These are phyloP conservation scores for Xerus inauris DNA, from an alignment of 2,113 vertebrate genomes.

Conservation along the genomic window DNA sequence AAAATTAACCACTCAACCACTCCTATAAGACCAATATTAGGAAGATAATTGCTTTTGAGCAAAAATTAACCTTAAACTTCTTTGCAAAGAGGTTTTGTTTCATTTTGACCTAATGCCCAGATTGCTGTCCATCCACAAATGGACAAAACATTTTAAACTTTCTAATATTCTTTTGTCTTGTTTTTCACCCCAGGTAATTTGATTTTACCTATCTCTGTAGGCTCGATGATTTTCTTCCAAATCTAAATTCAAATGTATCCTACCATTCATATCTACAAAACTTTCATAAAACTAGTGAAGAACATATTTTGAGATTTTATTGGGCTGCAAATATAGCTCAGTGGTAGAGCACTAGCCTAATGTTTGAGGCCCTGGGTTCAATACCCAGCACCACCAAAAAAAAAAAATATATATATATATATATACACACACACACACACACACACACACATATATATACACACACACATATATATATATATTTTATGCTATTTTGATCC, in stretches of 20 bases:
- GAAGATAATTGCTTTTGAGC: not conserved
- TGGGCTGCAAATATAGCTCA: not conserved
- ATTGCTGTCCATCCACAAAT: not conserved
- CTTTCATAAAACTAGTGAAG: not conserved
- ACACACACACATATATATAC: too few relatives aligned
- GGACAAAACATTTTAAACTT: not conserved
- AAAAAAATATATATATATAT: too few relatives aligned
- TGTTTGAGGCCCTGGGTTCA: too few relatives aligned
- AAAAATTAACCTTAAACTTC: not conserved
- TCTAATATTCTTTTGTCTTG: not conserved
- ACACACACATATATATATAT: too few relatives aligned
- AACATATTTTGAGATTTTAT: constrained; percentile 1
- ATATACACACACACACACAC: too few relatives aligned
- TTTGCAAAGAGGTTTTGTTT: not conserved
- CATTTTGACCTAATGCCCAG: not conserved
- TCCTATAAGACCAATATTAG: not conserved
- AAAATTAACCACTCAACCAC: not conserved
- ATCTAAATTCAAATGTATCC: not conserved
- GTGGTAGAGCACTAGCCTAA: too few relatives aligned
- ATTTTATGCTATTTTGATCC: not conserved
- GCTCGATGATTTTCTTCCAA: not conserved
- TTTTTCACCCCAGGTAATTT: not conserved
- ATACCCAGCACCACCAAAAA: too few relatives aligned
- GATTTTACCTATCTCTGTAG: not conserved
- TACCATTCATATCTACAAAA: not conserved